Percentiles rank a stretch among this genome's conserved stretches.
These are phyloP conservation scores for Mustelus asterias DNA, from an alignment of 2,113 vertebrate species.

Conservation along the genomic window DNA sequence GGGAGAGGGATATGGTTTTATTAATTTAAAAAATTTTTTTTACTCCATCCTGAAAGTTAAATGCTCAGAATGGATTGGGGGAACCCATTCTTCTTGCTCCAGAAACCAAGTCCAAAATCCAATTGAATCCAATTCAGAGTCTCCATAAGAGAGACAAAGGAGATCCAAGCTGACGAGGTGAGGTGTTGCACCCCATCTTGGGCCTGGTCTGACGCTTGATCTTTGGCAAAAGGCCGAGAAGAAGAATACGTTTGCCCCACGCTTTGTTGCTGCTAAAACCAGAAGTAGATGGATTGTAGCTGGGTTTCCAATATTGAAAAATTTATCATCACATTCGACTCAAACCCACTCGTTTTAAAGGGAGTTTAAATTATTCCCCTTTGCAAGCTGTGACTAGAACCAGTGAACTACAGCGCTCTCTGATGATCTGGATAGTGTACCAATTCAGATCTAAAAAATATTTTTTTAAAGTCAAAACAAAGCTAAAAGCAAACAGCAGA, in stretches of 20 bases:
- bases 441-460: not conserved
- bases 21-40: too few relatives aligned
- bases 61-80: too few relatives aligned
- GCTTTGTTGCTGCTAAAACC: not conserved
- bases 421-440: not conserved
- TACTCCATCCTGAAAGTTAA: too few relatives aligned
- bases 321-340: not conserved
- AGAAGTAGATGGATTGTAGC: not conserved
- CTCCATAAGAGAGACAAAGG: too few relatives aligned
- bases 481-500: not conserved
- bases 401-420: not conserved
- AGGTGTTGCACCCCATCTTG: too few relatives aligned
- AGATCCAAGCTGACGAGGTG: too few relatives aligned
- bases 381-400: not conserved
- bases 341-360: not conserved
- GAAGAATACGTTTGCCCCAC: too few relatives aligned
- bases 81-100: too few relatives aligned
- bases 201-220: too few relatives aligned
- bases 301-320: too few relatives aligned
- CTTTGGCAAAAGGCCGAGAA: not conserved
- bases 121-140: too few relatives aligned
- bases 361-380: not conserved
- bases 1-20: not conserved
- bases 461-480: not conserved
- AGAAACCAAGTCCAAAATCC: too few relatives aligned